A percentile compares a stretch with the other conserved stretches of the same genome.
These are phyloP conservation scores for Rachycentron canadum DNA, from an alignment of 2,797 vertebrate genomes.

Conservation along the genomic window DNA sequence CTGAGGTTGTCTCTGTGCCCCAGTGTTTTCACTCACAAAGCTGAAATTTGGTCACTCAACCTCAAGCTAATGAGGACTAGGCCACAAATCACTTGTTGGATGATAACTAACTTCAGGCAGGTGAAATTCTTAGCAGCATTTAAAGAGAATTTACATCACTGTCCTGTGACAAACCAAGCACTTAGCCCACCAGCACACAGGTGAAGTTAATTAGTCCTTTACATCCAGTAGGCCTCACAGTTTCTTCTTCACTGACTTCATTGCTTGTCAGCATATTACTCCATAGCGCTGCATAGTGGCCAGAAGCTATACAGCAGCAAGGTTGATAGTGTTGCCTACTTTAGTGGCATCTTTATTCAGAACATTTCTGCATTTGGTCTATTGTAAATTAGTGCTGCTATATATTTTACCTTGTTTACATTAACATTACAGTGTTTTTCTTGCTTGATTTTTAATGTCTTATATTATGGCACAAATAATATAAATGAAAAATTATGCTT, in stretches of 20 bases:
- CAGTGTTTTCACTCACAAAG: not conserved
- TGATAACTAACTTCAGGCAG: not conserved
- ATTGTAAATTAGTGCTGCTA: too few relatives aligned
- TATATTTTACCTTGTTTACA: too few relatives aligned
- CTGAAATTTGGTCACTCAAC: not conserved
- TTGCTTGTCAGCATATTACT: not conserved
- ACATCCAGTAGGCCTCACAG: too few relatives aligned
- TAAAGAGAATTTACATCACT: not conserved
- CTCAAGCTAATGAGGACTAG: not conserved
- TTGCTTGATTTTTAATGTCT: too few relatives aligned
- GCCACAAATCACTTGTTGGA: not conserved
- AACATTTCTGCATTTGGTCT: too few relatives aligned
- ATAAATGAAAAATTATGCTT: too few relatives aligned
- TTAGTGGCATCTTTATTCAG: not conserved
- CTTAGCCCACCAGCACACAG: not conserved
- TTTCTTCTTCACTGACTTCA: not conserved
- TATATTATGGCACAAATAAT: too few relatives aligned
- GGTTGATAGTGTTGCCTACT: too few relatives aligned
- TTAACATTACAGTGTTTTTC: too few relatives aligned
- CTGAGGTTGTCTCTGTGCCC: not conserved
- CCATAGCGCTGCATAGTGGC: not conserved
- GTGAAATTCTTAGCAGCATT: not conserved
- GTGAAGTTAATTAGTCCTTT: not conserved
- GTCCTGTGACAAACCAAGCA: accelerated
- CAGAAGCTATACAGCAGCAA: not conserved